Conservation (phyloP, 2,113 vertebrate species). For the Lepidothrix coronata region DNA sequence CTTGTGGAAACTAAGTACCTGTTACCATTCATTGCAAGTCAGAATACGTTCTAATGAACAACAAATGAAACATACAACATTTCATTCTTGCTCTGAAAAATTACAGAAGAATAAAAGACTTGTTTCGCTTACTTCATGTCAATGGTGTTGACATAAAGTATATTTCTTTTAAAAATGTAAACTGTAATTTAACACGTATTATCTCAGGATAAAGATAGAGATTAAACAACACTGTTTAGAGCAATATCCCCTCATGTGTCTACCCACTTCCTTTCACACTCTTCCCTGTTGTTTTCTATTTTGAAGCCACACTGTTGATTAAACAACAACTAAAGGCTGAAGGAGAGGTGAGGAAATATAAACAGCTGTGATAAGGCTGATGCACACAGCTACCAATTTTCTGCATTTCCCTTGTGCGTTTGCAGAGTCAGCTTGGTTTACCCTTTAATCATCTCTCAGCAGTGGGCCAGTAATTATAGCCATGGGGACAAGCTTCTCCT, state of each 20-base stretch:
- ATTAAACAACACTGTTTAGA: background rate
- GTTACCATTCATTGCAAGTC: background rate
- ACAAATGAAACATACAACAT: background rate
- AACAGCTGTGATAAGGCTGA: background rate
- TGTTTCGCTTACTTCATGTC: background rate
- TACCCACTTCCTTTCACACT: background rate
- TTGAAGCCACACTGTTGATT: background rate
- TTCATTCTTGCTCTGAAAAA: background rate
- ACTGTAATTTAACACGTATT: background rate
- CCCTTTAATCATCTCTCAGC: slow-evolving; percentile 16
- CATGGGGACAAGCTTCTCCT: background rate
- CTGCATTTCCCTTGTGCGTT: background rate
- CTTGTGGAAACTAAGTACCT: background rate
- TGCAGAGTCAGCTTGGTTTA: background rate
- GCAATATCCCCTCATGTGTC: background rate
- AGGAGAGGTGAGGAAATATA: background rate
- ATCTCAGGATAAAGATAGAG: background rate
- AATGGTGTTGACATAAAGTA: background rate
- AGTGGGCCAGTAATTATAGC: slow-evolving; percentile 10
- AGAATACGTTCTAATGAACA: background rate
- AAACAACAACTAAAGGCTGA: background rate
- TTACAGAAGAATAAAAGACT: background rate
- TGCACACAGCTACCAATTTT: background rate
- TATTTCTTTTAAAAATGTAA: background rate
- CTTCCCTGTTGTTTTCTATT: background rate